These are phyloP conservation scores for Chrysemys picta DNA, from an alignment of 2,113 vertebrate species.

Conservation along the genomic window DNA sequence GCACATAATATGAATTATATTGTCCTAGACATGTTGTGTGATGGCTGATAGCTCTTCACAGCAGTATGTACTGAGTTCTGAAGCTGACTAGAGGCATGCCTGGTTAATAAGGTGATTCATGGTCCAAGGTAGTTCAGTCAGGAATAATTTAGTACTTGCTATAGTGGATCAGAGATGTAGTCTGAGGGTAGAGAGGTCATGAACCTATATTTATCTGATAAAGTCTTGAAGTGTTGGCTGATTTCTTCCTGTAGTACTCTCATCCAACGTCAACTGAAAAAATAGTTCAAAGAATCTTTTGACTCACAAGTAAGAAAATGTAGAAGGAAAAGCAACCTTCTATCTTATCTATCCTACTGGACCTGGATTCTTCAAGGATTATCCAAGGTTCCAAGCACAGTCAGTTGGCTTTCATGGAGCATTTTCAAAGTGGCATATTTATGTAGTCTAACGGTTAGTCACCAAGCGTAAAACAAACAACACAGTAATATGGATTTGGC, in stretches of 20 bases:
- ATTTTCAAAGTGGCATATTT: conserved; percentile 1
- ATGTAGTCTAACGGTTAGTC: not conserved
- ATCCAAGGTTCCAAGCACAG: not conserved
- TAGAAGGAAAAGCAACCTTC: not conserved
- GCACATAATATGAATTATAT: conserved; percentile 60
- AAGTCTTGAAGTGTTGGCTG: not conserved
- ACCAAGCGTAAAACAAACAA: conserved; percentile 50
- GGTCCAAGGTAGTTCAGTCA: conserved; percentile 58
- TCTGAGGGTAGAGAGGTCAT: conserved; percentile 20
- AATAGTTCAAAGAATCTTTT: not conserved
- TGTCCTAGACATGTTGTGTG: conserved; percentile 47
- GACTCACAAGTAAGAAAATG: conserved; percentile 3
- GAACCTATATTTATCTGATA: conserved; percentile 31
- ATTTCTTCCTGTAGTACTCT: not conserved
- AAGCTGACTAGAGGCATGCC: conserved; percentile 48
- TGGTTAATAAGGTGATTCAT: conserved; percentile 67
- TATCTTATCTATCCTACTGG: not conserved
- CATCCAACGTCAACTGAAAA: not conserved
- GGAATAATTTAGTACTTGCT: conserved; percentile 60
- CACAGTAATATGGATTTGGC: conserved; percentile 43
- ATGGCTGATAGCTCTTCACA: conserved; percentile 52
- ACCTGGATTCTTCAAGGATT: not conserved
- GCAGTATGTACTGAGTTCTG: conserved; percentile 49
- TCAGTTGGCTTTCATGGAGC: not conserved
- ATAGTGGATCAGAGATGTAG: conserved; percentile 35